Conservation (phyloP, 2,113 vertebrate genomes). For the Cyprinus carpio region DNA sequence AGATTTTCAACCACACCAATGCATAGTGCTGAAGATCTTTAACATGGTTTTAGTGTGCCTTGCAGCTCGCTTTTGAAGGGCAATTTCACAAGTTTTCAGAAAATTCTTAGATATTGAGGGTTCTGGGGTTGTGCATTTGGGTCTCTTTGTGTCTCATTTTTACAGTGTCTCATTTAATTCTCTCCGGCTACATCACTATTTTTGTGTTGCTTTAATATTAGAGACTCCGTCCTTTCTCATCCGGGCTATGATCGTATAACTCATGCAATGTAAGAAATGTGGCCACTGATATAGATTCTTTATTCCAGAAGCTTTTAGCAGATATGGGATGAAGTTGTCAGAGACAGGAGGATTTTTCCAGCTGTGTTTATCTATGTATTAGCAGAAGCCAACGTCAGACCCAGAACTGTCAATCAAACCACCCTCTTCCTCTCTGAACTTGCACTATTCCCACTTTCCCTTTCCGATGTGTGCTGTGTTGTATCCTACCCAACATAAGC, state of each 20-base stretch:
- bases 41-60: slow-evolving; percentile 4
- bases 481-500: slow-evolving; percentile 8
- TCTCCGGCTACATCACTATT: background rate
- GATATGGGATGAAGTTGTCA: background rate
- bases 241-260: background rate
- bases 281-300: background rate
- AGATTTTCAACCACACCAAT: slow-evolving; percentile 5
- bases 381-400: slow-evolving; percentile 39
- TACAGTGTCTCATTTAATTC: background rate
- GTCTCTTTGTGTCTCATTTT: background rate
- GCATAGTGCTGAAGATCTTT: slow-evolving; percentile 22
- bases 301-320: background rate
- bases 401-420: slow-evolving; percentile 46
- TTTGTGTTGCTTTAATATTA: background rate
- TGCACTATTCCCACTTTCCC: slow-evolving; percentile 11
- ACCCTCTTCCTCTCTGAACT: slow-evolving; percentile 28
- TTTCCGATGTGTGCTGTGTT: slow-evolving; percentile 19
- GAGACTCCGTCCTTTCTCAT: background rate
- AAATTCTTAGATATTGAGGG: background rate
- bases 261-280: background rate
- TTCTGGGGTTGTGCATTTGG: background rate
- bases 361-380: slow-evolving; percentile 35
- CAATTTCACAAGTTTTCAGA: slow-evolving; percentile 21
- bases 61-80: slow-evolving; percentile 5
- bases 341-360: slow-evolving; percentile 16